Conservation (phyloP, 2,888 invertebrate genomes). For the Apodemia zela region DNA sequence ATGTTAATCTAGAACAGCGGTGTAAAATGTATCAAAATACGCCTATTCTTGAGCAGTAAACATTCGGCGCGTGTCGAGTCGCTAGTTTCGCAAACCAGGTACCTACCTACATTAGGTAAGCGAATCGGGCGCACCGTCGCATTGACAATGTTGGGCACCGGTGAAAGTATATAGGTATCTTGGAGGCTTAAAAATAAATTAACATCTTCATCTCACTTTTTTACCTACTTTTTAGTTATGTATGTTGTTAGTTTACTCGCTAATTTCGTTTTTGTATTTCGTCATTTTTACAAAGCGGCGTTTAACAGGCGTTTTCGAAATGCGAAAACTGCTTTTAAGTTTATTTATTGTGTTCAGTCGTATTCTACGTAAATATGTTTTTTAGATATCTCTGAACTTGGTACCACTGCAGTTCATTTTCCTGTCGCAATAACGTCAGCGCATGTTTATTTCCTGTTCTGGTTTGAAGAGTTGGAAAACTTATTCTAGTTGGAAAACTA, state of each 20-base stretch:
- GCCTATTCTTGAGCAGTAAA: conserved; percentile 43
- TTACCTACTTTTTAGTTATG: conserved; percentile 14
- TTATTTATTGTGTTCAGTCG: background rate
- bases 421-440: background rate
- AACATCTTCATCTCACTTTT: conserved; percentile 28
- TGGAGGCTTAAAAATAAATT: conserved; percentile 40
- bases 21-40: conserved; percentile 33
- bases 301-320: background rate
- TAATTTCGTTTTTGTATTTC: background rate
- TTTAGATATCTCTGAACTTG: background rate
- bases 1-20: conserved; percentile 25
- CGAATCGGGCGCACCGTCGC: conserved; percentile 57
- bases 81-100: conserved; percentile 62
- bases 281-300: background rate
- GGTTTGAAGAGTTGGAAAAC: background rate
- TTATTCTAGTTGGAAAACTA: background rate
- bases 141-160: conserved; percentile 61
- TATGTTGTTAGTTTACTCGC: conserved; percentile 3
- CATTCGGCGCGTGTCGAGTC: conserved; percentile 48
- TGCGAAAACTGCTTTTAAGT: background rate
- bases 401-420: background rate
- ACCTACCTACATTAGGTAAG: conserved; percentile 58
- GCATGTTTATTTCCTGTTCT: background rate
- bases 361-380: background rate
- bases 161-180: conserved; percentile 61